Evolutionary conservation across 1,140 invertebrate genomes (phyloP).

Genomic region (Drosophila pseudoananassae): DNA sequence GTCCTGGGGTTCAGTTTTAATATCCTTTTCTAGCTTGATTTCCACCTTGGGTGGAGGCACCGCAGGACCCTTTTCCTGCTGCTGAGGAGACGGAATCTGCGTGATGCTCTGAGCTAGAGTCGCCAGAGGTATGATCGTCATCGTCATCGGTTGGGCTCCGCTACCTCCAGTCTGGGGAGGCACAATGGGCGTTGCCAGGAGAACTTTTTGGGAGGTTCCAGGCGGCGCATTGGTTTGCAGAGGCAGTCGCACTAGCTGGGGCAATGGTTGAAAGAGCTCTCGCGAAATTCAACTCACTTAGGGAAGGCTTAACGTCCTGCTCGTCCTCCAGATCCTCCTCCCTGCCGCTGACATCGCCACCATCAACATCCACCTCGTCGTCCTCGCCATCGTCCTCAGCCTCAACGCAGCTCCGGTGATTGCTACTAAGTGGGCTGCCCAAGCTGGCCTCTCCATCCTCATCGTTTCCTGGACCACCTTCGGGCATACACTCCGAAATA

Average conservation of each 20-base stretch:
- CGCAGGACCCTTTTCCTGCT: conserved; percentile 23
- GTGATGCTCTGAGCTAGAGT: conserved; percentile 71
- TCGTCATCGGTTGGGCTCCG: conserved; percentile 64
- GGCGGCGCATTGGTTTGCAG: conserved; percentile 48
- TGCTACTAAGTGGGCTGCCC: conserved; percentile 51
- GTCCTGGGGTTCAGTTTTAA: conserved; percentile 67
- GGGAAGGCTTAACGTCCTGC: conserved; percentile 55
- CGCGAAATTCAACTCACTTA: conserved; percentile 48
- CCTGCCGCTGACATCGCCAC: conserved; percentile 42
- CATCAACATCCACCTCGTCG: conserved; percentile 66
- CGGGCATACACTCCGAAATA: conserved; percentile 54
- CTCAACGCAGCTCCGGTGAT: conserved; percentile 33
- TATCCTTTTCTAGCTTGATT: conserved; percentile 68
- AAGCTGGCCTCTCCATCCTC: conserved; percentile 44
- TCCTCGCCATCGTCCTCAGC: conserved; percentile 52
- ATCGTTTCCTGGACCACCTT: conserved; percentile 1
- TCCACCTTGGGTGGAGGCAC: conserved; percentile 73
- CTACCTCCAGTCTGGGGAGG: conserved; percentile 38
- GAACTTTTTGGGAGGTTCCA: conserved; percentile 72
- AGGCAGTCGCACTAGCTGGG: conserved; percentile 56
- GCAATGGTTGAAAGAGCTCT: conserved; percentile 33
- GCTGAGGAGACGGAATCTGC: conserved; percentile 24
- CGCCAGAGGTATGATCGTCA: conserved; percentile 79
- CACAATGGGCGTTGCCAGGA: conserved; percentile 75
- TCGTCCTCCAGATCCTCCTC: conserved; percentile 46